Percentiles rank a stretch among this genome's conserved stretches.
Conservation (phyloP, 2,797 vertebrate genomes). For the Mycteria americana region DNA sequence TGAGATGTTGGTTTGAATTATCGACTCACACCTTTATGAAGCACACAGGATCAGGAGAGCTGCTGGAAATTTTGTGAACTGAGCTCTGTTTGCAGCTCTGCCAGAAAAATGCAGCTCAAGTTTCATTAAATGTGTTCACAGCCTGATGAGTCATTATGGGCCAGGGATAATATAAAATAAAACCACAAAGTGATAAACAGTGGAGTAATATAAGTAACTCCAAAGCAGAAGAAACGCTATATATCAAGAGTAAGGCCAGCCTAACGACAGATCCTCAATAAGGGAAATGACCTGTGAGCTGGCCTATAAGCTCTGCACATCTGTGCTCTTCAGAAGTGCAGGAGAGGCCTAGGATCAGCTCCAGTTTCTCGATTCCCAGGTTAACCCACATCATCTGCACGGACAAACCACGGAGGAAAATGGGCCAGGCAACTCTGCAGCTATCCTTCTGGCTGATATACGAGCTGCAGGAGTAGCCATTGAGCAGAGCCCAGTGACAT, state of each 20-base stretch:
- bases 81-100: constrained; percentile 65
- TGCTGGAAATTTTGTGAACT: constrained; percentile 68
- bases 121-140: constrained; percentile 66
- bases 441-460: neutral
- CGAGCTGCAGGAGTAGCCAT: neutral
- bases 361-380: neutral
- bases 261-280: neutral
- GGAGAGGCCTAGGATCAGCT: neutral
- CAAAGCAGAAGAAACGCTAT: constrained; percentile 9
- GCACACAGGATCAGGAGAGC: constrained; percentile 53
- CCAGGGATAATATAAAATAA: constrained; percentile 71
- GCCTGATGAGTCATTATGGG: constrained; percentile 71
- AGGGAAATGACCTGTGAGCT: neutral
- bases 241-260: neutral
- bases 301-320: neutral
- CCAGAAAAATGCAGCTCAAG: constrained; percentile 63
- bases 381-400: constrained; percentile 1
- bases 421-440: neutral
- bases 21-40: constrained; percentile 64
- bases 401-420: neutral
- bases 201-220: constrained; percentile 55
- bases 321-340: neutral
- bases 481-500: neutral
- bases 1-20: constrained; percentile 62
- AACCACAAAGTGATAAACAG: constrained; percentile 67